Conservation (phyloP, 37 sponge, comb jelly and placozoan genomes). For the Eunapius fragilis region DNA sequence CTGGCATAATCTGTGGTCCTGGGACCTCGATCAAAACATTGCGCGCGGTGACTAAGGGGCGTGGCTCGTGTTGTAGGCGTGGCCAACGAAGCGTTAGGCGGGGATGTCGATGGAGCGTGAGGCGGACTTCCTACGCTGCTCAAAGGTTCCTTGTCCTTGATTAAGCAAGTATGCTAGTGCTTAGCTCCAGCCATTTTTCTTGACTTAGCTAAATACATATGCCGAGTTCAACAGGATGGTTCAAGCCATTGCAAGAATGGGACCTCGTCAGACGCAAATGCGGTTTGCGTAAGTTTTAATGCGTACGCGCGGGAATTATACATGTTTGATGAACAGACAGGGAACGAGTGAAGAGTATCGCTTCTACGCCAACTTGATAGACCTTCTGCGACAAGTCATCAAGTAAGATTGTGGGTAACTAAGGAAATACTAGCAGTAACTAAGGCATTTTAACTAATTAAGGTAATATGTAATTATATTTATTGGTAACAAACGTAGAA, state of each 20-base stretch:
- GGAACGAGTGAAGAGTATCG: constrained; percentile 65
- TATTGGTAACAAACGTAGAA: no score
- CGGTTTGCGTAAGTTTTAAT: not conserved
- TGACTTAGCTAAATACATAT: constrained; percentile 63
- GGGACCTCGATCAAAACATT: no score
- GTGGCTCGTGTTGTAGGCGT: not conserved
- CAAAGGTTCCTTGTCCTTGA: constrained; percentile 44
- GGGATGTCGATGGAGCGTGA: constrained; percentile 29
- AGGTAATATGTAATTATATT: no score
- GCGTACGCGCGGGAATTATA: not conserved
- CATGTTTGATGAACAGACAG: not conserved
- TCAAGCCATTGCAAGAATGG: constrained; percentile 26
- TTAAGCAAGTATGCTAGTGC: no score
- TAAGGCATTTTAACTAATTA: no score
- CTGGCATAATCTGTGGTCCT: no score
- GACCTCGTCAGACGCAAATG: not conserved
- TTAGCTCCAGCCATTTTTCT: no score
- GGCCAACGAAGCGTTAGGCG: not conserved
- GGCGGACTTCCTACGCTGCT: constrained; percentile 49
- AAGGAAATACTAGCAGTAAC: no score
- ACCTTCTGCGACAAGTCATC: constrained; percentile 44
- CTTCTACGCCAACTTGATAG: constrained; percentile 48
- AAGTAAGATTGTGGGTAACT: constrained; percentile 19
- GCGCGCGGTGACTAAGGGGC: not conserved
- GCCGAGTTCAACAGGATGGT: constrained; percentile 74